These are phyloP conservation scores for Aplidium turbinatum DNA, from an alignment of 23 tunicate genomes.

Conservation along the genomic window DNA sequence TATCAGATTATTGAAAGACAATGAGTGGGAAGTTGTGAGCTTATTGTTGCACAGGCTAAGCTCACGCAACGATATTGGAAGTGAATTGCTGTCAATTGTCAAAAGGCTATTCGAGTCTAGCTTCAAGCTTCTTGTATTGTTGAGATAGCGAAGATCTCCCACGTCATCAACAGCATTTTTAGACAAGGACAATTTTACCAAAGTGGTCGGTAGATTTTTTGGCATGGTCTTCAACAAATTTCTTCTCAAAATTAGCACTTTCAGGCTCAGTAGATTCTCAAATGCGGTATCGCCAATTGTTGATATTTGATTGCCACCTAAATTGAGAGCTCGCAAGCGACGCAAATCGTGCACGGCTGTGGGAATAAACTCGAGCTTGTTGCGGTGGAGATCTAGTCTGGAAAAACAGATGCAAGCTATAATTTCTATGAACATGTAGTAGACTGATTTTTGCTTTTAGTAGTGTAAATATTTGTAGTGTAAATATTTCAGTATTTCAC, in stretches of 20 bases:
- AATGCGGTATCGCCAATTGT: constrained; percentile 36
- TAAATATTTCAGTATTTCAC: too few relatives aligned
- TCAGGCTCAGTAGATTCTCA: constrained; percentile 22
- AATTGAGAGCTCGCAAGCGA: constrained; percentile 38
- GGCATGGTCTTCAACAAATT: constrained; percentile 39
- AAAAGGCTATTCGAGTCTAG: constrained; percentile 41
- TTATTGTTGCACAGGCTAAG: constrained; percentile 52
- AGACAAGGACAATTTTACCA: constrained; percentile 48
- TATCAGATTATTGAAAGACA: constrained; percentile 26
- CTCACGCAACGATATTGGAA: constrained; percentile 50
- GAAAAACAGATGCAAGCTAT: too few relatives aligned
- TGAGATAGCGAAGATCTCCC: constrained; percentile 31
- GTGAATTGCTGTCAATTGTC: constrained; percentile 1
- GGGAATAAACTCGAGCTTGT: constrained; percentile 37
- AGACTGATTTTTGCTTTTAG: too few relatives aligned
- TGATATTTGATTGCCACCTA: constrained; percentile 69
- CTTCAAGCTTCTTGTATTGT: constrained; percentile 17
- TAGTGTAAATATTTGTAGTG: too few relatives aligned
- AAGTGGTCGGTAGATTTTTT: constrained; percentile 32
- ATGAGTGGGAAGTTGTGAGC: not conserved
- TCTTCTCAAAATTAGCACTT: constrained; percentile 54
- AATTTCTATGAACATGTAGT: too few relatives aligned
- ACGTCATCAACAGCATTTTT: constrained; percentile 13
- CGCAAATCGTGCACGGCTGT: constrained; percentile 22
- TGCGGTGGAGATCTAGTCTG: constrained; percentile 66